Percentiles rank a stretch among this genome's conserved stretches.
Conservation (phyloP, 2,797 vertebrate genomes). For the Enteromius fasciolatus region DNA sequence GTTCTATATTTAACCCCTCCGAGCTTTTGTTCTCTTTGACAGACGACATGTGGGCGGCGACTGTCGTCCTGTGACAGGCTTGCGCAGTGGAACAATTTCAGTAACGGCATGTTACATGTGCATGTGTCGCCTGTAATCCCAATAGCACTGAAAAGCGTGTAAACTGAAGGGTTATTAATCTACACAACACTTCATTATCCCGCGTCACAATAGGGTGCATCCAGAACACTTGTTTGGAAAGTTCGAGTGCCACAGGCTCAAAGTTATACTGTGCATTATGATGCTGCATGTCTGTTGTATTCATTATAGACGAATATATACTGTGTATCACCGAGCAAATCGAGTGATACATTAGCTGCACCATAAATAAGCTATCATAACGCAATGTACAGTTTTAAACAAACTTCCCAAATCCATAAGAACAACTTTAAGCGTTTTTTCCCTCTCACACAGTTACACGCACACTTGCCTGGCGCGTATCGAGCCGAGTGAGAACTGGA, state of each 20-base stretch:
- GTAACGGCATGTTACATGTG: slow-evolving; percentile 45
- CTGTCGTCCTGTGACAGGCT: slow-evolving; percentile 46
- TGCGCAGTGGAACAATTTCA: slow-evolving; percentile 35
- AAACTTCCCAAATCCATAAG: not conserved
- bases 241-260: not conserved
- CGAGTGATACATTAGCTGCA: not conserved
- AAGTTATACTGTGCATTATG: slow-evolving; percentile 1
- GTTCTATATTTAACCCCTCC: slow-evolving; percentile 45
- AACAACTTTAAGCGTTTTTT: slow-evolving; percentile 2
- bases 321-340: not conserved
- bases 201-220: not conserved
- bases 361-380: not conserved
- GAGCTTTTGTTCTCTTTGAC: slow-evolving; percentile 50
- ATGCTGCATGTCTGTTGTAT: not conserved
- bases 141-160: slow-evolving; percentile 6
- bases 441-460: not conserved
- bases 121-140: slow-evolving; percentile 35
- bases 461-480: not conserved
- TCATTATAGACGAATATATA: not conserved
- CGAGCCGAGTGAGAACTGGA: not conserved
- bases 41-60: slow-evolving; percentile 54
- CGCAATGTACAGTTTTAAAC: not conserved
- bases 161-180: not conserved
- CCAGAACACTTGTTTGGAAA: not conserved
- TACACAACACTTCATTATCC: slow-evolving; percentile 22